A percentile compares a stretch with the other conserved stretches of the same genome.
These are phyloP conservation scores for Drosophila ananassae DNA, from an alignment of 1,140 invertebrate genomes.

Conservation along the genomic window DNA sequence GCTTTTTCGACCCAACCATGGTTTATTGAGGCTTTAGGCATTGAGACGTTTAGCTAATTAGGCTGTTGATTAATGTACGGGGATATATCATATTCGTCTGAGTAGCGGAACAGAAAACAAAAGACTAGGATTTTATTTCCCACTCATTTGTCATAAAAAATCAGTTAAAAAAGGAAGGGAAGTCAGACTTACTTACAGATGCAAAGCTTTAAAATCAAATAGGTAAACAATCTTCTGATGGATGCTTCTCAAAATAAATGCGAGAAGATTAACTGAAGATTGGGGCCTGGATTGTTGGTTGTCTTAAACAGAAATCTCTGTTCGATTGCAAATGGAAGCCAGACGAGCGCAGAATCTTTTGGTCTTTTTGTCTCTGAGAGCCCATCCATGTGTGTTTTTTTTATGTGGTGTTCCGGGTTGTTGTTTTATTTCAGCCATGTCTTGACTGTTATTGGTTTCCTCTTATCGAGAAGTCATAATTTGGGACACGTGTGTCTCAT, in stretches of 20 bases:
- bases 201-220: no score
- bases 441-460: conserved; percentile 18
- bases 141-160: not conserved
- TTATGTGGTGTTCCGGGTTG: conserved; percentile 26
- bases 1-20: conserved; percentile 25
- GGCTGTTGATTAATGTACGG: conserved; percentile 46
- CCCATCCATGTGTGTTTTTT: not conserved
- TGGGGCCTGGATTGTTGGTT: conserved; percentile 6
- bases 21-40: conserved; percentile 59
- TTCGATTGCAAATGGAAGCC: conserved; percentile 9
- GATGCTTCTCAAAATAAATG: not conserved
- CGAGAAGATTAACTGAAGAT: not conserved
- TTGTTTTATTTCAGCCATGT: conserved; percentile 33
- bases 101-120: conserved; percentile 33
- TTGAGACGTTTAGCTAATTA: conserved; percentile 67
- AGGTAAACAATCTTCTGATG: not conserved
- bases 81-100: conserved; percentile 2
- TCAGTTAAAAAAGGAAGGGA: not conserved
- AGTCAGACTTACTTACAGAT: not conserved
- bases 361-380: conserved; percentile 2
- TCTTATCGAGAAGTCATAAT: conserved; percentile 64
- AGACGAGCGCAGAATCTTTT: not conserved
- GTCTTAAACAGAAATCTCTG: conserved; percentile 7
- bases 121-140: not conserved
- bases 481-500: conserved; percentile 73